Percentiles rank a stretch among this genome's conserved stretches.
Evolutionary conservation across 2,888 invertebrate genomes (phyloP).

Genomic region (Hermaeophaga mercurialis): DNA sequence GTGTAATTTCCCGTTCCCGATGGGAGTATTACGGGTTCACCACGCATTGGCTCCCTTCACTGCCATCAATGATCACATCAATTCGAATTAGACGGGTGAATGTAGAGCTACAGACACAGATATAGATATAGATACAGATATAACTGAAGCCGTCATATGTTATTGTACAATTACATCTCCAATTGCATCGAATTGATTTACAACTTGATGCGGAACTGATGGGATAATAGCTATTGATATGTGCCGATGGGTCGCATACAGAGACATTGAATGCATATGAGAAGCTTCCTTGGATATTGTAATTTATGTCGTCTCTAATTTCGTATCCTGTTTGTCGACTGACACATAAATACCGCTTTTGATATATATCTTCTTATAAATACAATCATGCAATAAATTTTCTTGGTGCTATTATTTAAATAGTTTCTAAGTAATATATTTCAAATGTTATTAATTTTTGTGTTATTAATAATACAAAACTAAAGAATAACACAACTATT

Average conservation of each 20-base stretch:
- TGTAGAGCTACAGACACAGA: constrained; percentile 35
- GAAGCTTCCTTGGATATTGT: constrained; percentile 10
- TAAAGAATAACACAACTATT: no score
- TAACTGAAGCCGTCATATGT: constrained; percentile 44
- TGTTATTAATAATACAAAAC: no score
- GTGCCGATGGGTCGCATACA: constrained; percentile 22
- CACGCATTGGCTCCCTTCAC: constrained; percentile 4
- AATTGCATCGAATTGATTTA: constrained; percentile 55
- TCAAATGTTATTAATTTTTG: no score
- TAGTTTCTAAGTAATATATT: no score
- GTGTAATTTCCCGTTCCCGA: constrained; percentile 31
- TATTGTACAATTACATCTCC: constrained; percentile 54
- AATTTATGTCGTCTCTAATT: constrained; percentile 2
- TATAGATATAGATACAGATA: constrained; percentile 35
- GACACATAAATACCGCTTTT: no score
- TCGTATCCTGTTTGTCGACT: no score
- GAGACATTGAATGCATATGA: background rate
- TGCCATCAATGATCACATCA: constrained; percentile 55
- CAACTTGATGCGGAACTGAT: constrained; percentile 45
- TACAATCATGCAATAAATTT: no score
- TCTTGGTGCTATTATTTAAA: no score
- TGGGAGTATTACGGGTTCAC: background rate
- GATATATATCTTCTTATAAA: no score
- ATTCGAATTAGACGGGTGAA: constrained; percentile 46
- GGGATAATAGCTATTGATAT: constrained; percentile 49